Base-by-base conservation (phyloP, 64 coral and sea anemone species). In the Platygyra sinensis region DNA sequence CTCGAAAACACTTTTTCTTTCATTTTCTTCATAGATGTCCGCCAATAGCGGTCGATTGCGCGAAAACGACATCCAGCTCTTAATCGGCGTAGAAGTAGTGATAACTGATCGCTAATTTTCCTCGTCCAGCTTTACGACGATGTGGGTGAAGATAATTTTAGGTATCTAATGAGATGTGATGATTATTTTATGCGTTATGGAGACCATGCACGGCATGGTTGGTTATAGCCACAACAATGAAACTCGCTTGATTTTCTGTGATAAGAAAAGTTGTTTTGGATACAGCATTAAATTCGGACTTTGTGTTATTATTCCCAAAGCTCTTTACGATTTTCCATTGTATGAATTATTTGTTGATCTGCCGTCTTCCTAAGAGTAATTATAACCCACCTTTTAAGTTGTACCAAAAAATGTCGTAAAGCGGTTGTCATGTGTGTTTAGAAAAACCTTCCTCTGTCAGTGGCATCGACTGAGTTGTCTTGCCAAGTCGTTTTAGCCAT, bases 161-260 rank as follows among this genome's bases (percentile, higher is more conserved):
- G 74, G 20, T 77, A 30, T 8, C 74, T 77, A 77, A 77, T 77
- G 20, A 50, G 36, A 24, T 52, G 74, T 24, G 39, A 49, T 77
- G 10, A 57, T 55, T 79, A 57, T 79, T 54, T 54, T 79, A 79
- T 79, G 17, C 49, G 76, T 69, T 69, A 69, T 69, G 25, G 6
- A n/a, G 22, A 79, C 28, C 76, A 24, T 55, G 38, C 74, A n/a
- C 74, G 39, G 38, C 74, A 50, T 50, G 36, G 9, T 69, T 8
- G 8, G 22, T 10, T 28, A 38, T 77, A 77, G 39, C 74, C 74
- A 22, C 74, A 77, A 42, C 17, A 77, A 33, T 50, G 74, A 77
- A 50, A 24, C 74, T 5, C 39, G 6, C 4, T 77, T 18, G 19
- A 77, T 36, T n/a, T 69, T 69, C 39, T 2, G 49, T 12, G 76